Base-by-base conservation (phyloP, 2,797 vertebrate genomes). In the Aplochiton taeniatus region DNA sequence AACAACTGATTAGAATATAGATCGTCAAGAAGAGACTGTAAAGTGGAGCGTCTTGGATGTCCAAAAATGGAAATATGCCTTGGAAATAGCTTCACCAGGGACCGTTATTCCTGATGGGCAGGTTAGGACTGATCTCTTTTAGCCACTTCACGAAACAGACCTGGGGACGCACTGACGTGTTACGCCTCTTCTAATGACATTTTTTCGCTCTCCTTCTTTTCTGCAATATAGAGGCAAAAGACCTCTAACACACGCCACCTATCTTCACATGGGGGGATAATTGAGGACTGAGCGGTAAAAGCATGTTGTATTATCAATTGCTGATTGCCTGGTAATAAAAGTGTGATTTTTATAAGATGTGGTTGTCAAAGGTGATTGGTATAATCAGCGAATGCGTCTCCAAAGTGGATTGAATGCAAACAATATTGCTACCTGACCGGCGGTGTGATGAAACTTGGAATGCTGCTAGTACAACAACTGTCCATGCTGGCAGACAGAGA, bases 261-360 rank as follows among this genome's bases (percentile, higher is more conserved):
- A 95, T 94, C 95, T 96, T 94, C 94, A 90, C 91, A 89, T 88
- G 89, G 91, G 93, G 95, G 95, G 93, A 97, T 95, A 95, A 94
- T 94, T 92, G 91, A 92, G 92, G 90, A 92, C 89, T 89, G 88
- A 90, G 88, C 91, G 91, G 92, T 65, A 90, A 92, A 87, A 88
- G 92, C 92, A 93, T 91, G 44, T 8, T 19, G 50, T 56, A 91
- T 93, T 90, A 93, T 90, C 90, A 91, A 90, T 92, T 91, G 92
- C 91, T 91, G 89, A 91, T 90, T 46, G 44, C 47, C 42, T 4
- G 44, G 48, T 45, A 49, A 63, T 42, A 20, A 45, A 45, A 12
- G 44, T 45, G 4, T 31, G 9, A 19, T 9, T 41, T 50, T 46
- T 41, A 44, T 51, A 42, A 45, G 45, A 43, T 50, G 47, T 18